Percentiles rank a stretch among this genome's conserved stretches.
Evolutionary conservation across 30 jellyfish, hydroid and myxozoan genomes (phyloP).

Genomic region (Chrysaora quinquecirrha): DNA sequence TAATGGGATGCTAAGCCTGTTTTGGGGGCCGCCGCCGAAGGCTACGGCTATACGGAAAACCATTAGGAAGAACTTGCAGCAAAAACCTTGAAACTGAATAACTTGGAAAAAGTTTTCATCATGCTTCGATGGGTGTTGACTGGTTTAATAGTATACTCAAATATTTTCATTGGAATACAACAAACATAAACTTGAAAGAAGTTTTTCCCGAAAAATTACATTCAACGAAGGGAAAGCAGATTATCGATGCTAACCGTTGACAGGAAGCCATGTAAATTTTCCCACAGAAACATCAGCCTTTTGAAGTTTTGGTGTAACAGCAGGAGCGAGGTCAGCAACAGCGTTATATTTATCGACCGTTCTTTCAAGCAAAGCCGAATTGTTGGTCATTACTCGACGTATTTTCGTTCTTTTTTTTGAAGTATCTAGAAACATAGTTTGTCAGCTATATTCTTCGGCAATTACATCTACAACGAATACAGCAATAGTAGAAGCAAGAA

Average conservation of each 20-base stretch:
- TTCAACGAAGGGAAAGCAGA: background rate
- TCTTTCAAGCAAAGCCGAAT: background rate
- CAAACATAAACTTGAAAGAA: too few relatives aligned
- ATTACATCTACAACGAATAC: background rate
- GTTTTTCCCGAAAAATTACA: background rate
- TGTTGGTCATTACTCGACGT: background rate
- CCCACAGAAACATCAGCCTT: background rate
- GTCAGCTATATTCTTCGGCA: slow-evolving; percentile 1
- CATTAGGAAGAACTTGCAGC: too few relatives aligned
- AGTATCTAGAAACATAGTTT: background rate
- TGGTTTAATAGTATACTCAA: too few relatives aligned
- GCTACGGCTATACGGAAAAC: too few relatives aligned
- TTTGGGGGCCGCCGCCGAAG: too few relatives aligned
- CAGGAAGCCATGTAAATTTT: background rate
- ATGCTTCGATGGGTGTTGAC: too few relatives aligned
- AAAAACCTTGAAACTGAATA: too few relatives aligned
- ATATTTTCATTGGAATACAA: too few relatives aligned
- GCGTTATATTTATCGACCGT: background rate
- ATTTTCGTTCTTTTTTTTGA: background rate
- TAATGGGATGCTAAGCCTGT: background rate
- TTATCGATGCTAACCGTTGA: background rate
- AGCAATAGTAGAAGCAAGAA: background rate
- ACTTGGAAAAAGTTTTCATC: too few relatives aligned
- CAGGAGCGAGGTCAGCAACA: slow-evolving; percentile 1
- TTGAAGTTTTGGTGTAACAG: background rate